Conservation (phyloP, 2,888 invertebrate genomes). For the Ennomos quercinarius region DNA sequence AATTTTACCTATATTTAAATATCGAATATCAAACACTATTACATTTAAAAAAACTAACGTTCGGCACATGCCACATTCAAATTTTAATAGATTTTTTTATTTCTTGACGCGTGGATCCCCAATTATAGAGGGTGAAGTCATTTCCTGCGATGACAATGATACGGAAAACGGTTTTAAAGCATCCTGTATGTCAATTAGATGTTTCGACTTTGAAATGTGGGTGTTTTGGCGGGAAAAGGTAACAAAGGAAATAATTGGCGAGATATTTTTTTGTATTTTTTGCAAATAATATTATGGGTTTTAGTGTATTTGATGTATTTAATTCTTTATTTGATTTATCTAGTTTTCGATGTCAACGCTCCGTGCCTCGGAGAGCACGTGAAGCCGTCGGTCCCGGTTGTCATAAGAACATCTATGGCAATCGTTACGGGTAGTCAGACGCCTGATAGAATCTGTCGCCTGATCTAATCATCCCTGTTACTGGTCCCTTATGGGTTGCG, state of each 20-base stretch:
- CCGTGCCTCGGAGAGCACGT: too few relatives aligned
- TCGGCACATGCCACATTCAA: constrained; percentile 53
- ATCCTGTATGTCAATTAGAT: constrained; percentile 48
- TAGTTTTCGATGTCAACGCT: too few relatives aligned
- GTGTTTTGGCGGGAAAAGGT: constrained; percentile 8
- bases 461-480: too few relatives aligned
- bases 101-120: constrained; percentile 64
- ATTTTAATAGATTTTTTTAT: constrained; percentile 53
- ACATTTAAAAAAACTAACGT: constrained; percentile 30
- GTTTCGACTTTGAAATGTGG: constrained; percentile 8
- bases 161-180: constrained; percentile 54
- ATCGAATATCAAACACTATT: constrained; percentile 8
- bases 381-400: too few relatives aligned
- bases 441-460: too few relatives aligned
- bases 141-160: constrained; percentile 80
- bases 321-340: too few relatives aligned
- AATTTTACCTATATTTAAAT: constrained; percentile 5
- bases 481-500: too few relatives aligned
- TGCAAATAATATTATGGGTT: too few relatives aligned
- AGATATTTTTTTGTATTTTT: too few relatives aligned
- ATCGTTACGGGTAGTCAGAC: too few relatives aligned
- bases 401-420: too few relatives aligned
- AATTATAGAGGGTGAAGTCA: constrained; percentile 73
- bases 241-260: neutral
- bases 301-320: too few relatives aligned